Evolutionary conservation across 2,113 vertebrate genomes (phyloP).

Genomic region (Oenanthe melanoleuca): DNA sequence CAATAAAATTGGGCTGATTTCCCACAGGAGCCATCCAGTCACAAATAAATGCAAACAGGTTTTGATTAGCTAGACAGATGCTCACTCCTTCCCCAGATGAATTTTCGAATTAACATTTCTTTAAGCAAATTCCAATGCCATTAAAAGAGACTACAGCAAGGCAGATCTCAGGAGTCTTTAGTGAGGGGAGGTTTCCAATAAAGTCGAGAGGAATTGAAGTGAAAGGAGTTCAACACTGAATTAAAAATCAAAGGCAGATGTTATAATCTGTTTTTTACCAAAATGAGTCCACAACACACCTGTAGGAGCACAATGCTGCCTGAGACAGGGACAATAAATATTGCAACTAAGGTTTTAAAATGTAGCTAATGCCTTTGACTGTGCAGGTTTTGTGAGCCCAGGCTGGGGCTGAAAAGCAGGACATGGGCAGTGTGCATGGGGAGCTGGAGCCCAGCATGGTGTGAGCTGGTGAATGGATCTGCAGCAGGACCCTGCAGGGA

Average conservation of each 20-base stretch:
- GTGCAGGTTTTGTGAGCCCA: neutral
- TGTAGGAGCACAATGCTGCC: neutral
- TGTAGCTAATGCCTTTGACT: neutral
- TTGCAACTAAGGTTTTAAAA: neutral
- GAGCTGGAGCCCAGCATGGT: neutral
- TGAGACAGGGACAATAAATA: neutral
- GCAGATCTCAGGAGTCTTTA: neutral
- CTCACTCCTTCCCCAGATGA: constrained; percentile 5
- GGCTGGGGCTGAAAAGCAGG: neutral
- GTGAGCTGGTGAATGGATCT: neutral
- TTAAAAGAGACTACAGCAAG: neutral
- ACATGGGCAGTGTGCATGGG: neutral
- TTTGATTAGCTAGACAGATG: constrained; percentile 38
- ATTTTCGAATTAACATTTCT: constrained; percentile 45
- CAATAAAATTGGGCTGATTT: constrained; percentile 64
- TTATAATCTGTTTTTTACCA: neutral
- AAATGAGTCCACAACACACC: neutral
- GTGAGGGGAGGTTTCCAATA: neutral
- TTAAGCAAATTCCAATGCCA: constrained; percentile 27
- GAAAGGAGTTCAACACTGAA: neutral
- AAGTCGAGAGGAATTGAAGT: neutral
- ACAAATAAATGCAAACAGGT: constrained; percentile 49
- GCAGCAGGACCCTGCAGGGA: accelerated
- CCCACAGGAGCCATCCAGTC: constrained; percentile 54
- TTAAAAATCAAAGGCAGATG: neutral